phyloP scores from a whole-genome alignment of 2,797 vertebrate genomes.

The Sparus aurata region DNA sequence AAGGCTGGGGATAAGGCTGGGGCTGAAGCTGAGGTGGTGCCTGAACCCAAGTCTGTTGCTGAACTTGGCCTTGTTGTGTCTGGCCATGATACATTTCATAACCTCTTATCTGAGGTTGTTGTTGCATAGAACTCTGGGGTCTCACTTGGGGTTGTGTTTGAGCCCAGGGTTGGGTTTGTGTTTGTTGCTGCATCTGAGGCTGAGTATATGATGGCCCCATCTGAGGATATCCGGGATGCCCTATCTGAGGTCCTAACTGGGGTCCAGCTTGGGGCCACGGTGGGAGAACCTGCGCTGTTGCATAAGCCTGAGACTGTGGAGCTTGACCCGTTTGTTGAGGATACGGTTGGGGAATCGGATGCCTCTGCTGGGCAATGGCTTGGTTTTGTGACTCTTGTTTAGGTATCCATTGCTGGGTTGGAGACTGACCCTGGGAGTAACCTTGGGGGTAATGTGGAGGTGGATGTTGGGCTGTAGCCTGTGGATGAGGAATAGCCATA shows the following conservation, averaged over 20 bases:
- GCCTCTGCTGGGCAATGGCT: slow-evolving; percentile 53
- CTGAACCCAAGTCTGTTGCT: slow-evolving; percentile 65
- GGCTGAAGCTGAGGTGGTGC: slow-evolving; percentile 21
- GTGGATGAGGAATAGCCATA: slow-evolving; percentile 58
- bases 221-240: slow-evolving; percentile 41
- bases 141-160: slow-evolving; percentile 65
- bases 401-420: slow-evolving; percentile 71
- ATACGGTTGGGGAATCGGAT: slow-evolving; percentile 52
- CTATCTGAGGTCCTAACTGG: slow-evolving; percentile 51
- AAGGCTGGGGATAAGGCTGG: slow-evolving; percentile 49
- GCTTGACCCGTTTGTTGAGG: slow-evolving; percentile 50
- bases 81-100: slow-evolving; percentile 55
- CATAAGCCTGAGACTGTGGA: slow-evolving; percentile 50
- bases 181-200: slow-evolving; percentile 57
- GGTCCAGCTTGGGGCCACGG: slow-evolving; percentile 62
- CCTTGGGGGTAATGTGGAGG: slow-evolving; percentile 55
- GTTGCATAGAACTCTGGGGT: slow-evolving; percentile 56
- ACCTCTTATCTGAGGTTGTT: slow-evolving; percentile 45
- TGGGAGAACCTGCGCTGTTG: slow-evolving; percentile 48
- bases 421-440: slow-evolving; percentile 57
- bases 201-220: slow-evolving; percentile 47
- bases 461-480: slow-evolving; percentile 54
- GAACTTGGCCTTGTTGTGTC: slow-evolving; percentile 62
- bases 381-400: slow-evolving; percentile 64
- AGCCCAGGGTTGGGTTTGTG: slow-evolving; percentile 61